Evolutionary conservation across 2,888 invertebrate species (phyloP).

Genomic region (Brachylomia viminalis): DNA sequence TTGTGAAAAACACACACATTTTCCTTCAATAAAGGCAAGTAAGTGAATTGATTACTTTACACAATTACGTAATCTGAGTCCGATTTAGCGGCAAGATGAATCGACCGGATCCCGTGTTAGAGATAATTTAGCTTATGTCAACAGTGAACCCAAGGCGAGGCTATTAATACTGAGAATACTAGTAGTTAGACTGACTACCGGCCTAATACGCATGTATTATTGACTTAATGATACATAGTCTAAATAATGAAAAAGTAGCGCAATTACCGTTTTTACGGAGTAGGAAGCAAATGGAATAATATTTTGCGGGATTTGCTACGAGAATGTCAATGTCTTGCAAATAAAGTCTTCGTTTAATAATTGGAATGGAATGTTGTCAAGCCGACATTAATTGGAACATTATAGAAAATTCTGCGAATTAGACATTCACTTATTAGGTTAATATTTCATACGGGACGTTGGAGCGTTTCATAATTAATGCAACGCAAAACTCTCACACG

Average conservation of each 20-base stretch:
- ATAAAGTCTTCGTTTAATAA: no score
- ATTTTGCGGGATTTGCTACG: no score
- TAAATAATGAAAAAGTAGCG: conserved; percentile 24
- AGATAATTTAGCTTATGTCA: conserved; percentile 54
- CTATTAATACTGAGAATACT: conserved; percentile 43
- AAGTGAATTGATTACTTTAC: conserved; percentile 40
- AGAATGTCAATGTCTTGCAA: not conserved
- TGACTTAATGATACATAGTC: conserved; percentile 30
- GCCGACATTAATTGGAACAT: not conserved
- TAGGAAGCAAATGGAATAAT: conserved; percentile 24
- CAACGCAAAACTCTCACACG: not conserved
- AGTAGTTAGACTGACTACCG: conserved; percentile 49
- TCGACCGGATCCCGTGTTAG: conserved; percentile 27
- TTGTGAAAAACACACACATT: conserved; percentile 22
- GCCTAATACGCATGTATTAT: conserved; percentile 22
- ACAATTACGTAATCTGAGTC: conserved; percentile 21
- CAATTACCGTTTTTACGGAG: conserved; percentile 24
- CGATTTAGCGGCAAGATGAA: conserved; percentile 36
- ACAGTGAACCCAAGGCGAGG: conserved; percentile 25
- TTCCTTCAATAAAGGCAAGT: conserved; percentile 18
- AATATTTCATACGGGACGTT: not conserved
- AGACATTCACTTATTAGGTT: not conserved
- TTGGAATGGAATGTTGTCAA: not conserved
- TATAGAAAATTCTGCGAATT: not conserved
- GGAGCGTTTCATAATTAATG: not conserved